Base-by-base conservation (phyloP, 2,797 vertebrate genomes). In the Buceros bicornis region DNA sequence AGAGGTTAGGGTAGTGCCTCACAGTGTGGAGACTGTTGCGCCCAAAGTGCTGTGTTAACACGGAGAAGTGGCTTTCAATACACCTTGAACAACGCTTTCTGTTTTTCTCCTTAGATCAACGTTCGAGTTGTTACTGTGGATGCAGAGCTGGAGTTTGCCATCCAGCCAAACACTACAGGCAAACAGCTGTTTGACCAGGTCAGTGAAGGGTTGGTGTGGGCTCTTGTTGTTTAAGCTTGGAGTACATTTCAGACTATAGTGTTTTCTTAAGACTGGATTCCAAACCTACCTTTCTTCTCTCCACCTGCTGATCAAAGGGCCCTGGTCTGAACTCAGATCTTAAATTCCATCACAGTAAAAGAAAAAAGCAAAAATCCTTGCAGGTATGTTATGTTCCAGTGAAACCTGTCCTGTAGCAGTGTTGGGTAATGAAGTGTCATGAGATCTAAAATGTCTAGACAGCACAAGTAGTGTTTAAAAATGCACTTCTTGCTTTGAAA, bases 171-270 rank as follows among this genome's bases (percentile, higher is more conserved):
- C 92, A 99, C 99, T 69, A 99, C 98, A 2, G 99, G 99, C 95
- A 99, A 99, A 58, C 99, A 99, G 97, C 98, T 99, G 51, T 99
- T 99, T 95, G 99, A 99, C 90, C 99, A 99, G 99, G 99, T 99
- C 95, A 82, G 98, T 98, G 67, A n/a, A 40, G 78, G 66, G 35
- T 62, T 79, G 47, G 40, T 64, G 8, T 13, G 70, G 92, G 66
- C 40, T 94, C 54, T 51, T 69, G 16, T 51, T 69, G 16, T 43
- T 88, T 76, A 48, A 84, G 40, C 40, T 65, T 45, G 48, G 60
- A 73, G 51, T 77, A 19, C 14, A 1, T 81, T 58, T 84, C 45
- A 56, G 58, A 14, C 25, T 33, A 15, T 3, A 37, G 17, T 66
- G 47, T 69, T 90, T 93, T 78, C 80, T 83, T 48, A 90, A 79